Evolutionary conservation across 23 tunicate genomes (phyloP).

Genomic region (Phallusia fumigata): DNA sequence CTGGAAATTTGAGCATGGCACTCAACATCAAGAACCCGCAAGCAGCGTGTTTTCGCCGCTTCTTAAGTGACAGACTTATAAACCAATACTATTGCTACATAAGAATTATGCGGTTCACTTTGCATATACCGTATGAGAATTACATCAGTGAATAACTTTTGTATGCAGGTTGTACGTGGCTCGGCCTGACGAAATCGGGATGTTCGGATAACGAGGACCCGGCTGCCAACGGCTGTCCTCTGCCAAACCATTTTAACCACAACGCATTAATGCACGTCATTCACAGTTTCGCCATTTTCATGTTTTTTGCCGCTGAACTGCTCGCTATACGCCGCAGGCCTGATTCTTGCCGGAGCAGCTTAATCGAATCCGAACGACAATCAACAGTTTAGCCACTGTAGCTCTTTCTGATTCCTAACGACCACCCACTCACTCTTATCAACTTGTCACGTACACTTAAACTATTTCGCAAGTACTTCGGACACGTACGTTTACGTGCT

Average conservation of each 20-base stretch:
- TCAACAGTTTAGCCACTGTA: neutral
- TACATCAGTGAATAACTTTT: neutral
- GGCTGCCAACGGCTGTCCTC: constrained; percentile 67
- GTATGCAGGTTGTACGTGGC: constrained; percentile 28
- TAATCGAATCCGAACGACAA: neutral
- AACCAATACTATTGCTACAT: no score
- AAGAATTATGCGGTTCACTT: no score
- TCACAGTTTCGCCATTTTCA: constrained; percentile 25
- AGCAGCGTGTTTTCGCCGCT: no score
- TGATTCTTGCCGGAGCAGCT: neutral
- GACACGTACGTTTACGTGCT: neutral
- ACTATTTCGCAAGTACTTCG: neutral
- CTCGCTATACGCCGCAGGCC: neutral
- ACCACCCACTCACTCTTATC: neutral
- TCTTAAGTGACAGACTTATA: no score
- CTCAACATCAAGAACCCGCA: no score
- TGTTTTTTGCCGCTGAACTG: constrained; percentile 52
- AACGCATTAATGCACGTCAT: constrained; percentile 82
- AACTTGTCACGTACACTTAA: neutral
- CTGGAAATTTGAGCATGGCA: no score
- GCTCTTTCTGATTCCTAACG: neutral
- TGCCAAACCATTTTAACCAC: constrained; percentile 90
- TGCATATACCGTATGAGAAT: no score
- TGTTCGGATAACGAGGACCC: constrained; percentile 56
- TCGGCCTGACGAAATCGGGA: constrained; percentile 19